Evolutionary conservation across 2,113 vertebrate species (phyloP).

Genomic region (Caloenas nicobarica): DNA sequence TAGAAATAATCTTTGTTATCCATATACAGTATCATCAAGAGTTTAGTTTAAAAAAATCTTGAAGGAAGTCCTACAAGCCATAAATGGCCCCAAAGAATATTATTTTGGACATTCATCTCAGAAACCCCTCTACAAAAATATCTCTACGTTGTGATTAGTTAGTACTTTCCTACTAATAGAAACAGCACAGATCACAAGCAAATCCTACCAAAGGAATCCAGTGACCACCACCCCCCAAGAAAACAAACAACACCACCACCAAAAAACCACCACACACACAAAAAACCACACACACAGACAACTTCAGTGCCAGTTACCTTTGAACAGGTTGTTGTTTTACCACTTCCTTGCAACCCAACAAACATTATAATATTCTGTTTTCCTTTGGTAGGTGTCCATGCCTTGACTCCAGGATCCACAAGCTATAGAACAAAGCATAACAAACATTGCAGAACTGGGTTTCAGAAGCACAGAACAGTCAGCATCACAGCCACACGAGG

Average conservation of each 20-base stretch:
- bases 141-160: background rate
- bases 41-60: background rate
- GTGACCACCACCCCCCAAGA: background rate
- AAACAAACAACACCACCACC: background rate
- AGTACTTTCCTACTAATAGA: background rate
- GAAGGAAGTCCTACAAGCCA: background rate
- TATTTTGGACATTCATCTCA: background rate
- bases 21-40: background rate
- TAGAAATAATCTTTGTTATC: background rate
- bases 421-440: slow-evolving; percentile 76
- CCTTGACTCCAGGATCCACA: slow-evolving; percentile 98
- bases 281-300: background rate
- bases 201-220: background rate
- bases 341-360: slow-evolving; percentile 97
- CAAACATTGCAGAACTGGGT: background rate
- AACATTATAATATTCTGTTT: slow-evolving; percentile 99
- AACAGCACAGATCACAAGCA: background rate
- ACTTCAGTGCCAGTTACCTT: slow-evolving; percentile 80
- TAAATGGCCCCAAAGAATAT: background rate
- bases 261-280: background rate
- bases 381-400: slow-evolving; percentile 98
- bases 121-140: background rate
- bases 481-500: background rate
- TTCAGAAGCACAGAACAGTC: background rate
- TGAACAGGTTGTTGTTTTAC: slow-evolving; percentile 98